These are phyloP conservation scores for Paradisaea rubra DNA, from an alignment of 2,113 vertebrate genomes.

Conservation along the genomic window DNA sequence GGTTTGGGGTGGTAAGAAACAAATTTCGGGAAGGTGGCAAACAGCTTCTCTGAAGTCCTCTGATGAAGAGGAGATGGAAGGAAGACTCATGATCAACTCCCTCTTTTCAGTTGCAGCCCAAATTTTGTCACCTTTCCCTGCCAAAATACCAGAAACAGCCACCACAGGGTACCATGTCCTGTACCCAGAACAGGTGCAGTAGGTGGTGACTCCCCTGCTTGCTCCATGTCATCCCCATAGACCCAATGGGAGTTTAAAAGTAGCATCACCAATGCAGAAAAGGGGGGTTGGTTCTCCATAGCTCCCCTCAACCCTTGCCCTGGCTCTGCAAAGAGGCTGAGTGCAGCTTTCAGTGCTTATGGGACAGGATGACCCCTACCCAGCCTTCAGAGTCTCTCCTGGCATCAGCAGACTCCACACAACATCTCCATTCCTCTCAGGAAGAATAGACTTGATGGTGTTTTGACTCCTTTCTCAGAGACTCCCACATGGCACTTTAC, in stretches of 20 bases:
- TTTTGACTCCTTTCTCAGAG: constrained; percentile 64
- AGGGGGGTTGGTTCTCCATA: background rate
- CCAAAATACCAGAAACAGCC: background rate
- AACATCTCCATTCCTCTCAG: background rate
- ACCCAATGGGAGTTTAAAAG: background rate
- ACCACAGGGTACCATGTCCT: too few relatives aligned
- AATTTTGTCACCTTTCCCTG: background rate
- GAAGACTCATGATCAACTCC: background rate
- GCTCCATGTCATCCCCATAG: background rate
- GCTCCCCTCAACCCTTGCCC: background rate
- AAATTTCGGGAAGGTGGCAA: background rate
- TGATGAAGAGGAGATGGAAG: background rate
- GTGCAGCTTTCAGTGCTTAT: background rate
- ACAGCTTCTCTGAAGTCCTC: background rate
- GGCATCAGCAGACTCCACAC: background rate
- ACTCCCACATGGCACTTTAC: constrained; percentile 56
- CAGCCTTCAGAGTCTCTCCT: background rate
- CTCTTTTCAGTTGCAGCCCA: background rate
- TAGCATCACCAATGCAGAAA: background rate
- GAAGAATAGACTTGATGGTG: constrained; percentile 35
- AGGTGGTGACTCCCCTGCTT: background rate
- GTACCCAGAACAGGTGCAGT: background rate
- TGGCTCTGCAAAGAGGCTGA: background rate
- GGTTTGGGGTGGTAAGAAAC: background rate
- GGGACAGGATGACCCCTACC: background rate